These are phyloP conservation scores for Pemphigus obesinymphae DNA, from an alignment of 1,140 invertebrate species.

Conservation along the genomic window DNA sequence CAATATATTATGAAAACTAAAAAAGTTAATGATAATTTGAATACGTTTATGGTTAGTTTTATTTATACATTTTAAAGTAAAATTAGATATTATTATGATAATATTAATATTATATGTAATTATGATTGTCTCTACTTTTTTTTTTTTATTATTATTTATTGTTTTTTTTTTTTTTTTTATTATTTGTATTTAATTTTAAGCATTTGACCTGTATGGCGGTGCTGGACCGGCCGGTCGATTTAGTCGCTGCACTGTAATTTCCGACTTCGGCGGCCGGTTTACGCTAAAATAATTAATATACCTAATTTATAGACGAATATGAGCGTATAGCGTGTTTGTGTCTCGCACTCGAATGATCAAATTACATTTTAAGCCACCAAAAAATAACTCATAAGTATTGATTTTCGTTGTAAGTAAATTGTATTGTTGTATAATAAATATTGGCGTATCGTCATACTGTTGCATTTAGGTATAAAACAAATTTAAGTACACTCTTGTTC, in stretches of 20 bases:
- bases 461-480: neutral
- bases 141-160: neutral
- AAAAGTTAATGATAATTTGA: conserved; percentile 1
- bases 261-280: neutral
- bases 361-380: neutral
- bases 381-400: neutral
- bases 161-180: too few species aligned
- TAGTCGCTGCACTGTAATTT: neutral
- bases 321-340: neutral
- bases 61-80: neutral
- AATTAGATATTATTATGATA: neutral
- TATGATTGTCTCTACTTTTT: neutral
- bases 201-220: neutral
- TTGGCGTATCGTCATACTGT: neutral
- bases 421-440: neutral
- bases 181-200: too few species aligned
- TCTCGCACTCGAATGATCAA: neutral
- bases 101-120: neutral
- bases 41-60: conserved; percentile 1
- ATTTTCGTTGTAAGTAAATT: neutral
- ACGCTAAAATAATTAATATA: neutral
- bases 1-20: neutral
- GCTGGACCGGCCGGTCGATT: neutral
- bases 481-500: neutral
- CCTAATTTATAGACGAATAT: neutral